Conservation (phyloP, 2,113 vertebrate genomes). For the Corythornis madagascariensis region DNA sequence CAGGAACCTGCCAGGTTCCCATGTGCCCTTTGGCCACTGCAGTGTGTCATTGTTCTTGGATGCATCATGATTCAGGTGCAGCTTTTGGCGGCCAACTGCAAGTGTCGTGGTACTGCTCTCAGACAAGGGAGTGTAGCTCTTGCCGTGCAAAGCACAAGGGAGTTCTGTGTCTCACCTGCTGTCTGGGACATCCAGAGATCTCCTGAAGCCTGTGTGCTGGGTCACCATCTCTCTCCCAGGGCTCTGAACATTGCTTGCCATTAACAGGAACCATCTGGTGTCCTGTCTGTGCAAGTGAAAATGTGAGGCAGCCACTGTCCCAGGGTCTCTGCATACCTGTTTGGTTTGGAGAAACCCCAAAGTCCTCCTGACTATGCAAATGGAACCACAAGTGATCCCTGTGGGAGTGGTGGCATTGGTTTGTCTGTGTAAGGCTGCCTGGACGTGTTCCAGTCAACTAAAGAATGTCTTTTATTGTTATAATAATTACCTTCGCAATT, state of each 20-base stretch:
- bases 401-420: not conserved
- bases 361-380: not conserved
- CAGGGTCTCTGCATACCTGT: fast-evolving
- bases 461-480: not conserved
- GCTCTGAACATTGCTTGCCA: not conserved
- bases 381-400: not conserved
- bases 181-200: fast-evolving
- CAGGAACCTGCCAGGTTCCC: not conserved
- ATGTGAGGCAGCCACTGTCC: not conserved
- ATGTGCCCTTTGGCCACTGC: not conserved
- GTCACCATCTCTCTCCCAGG: not conserved
- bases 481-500: not conserved
- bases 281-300: not conserved
- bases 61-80: no score
- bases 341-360: not conserved
- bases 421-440: not conserved
- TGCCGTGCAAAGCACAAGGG: not conserved
- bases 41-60: fast-evolving
- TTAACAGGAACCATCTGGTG: not conserved
- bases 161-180: not conserved
- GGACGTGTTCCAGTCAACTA: not conserved
- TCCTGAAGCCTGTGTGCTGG: no score
- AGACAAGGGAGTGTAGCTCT: not conserved
- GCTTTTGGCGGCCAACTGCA: not conserved
- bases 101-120: not conserved